phyloP scores from a whole-genome alignment of 2,113 vertebrate species.

The Casuarius casuarius region DNA sequence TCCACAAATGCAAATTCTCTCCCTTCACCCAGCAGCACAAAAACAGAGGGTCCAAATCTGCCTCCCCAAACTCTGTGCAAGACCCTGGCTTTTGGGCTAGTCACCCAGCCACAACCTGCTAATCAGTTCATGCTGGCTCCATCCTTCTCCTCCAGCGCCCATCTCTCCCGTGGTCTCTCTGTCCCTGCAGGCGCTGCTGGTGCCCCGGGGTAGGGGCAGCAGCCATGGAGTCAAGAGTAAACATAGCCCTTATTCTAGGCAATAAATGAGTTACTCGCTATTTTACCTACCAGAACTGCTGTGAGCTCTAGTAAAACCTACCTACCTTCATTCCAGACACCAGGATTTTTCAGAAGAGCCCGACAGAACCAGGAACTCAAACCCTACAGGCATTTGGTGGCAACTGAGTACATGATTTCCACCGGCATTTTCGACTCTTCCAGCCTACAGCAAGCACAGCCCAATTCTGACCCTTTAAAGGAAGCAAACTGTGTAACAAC shows the following conservation, averaged over 20 bases:
- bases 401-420: background rate
- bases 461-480: background rate
- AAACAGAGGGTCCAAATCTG: background rate
- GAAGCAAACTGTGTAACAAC: slow-evolving; percentile 11
- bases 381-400: background rate
- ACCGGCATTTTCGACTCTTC: background rate
- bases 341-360: background rate
- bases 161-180: background rate
- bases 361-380: background rate
- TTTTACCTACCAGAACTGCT: background rate
- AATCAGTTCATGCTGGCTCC: rapidly evolving
- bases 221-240: background rate
- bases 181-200: background rate
- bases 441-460: background rate
- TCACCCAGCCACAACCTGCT: background rate
- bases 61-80: background rate
- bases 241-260: background rate
- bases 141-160: background rate
- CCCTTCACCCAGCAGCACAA: background rate
- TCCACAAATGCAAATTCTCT: background rate
- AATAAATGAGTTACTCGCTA: background rate
- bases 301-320: background rate
- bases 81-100: background rate
- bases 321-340: background rate
- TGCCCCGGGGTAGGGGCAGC: background rate